These are phyloP conservation scores for Actinernus sp. DNA, from an alignment of 92 coral and sea anemone species.

Conservation along the genomic window DNA sequence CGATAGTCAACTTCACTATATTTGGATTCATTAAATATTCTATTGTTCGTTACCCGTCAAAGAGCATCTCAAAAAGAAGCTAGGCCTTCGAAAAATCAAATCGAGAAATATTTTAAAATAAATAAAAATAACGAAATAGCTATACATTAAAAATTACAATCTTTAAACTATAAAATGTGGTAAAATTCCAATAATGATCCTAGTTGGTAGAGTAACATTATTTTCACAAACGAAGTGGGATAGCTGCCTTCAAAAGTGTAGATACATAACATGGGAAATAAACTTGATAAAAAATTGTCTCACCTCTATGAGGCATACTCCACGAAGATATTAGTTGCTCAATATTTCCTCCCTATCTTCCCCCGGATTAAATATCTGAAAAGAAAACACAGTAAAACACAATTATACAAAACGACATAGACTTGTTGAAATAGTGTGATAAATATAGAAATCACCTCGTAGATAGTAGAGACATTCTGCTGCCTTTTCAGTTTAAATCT, in stretches of 20 bases:
- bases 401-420: no score
- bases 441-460: not conserved
- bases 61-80: not conserved
- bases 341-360: slow-evolving; percentile 45
- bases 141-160: no score
- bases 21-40: slow-evolving; percentile 26
- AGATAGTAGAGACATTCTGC: not conserved
- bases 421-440: not conserved
- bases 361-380: slow-evolving; percentile 43
- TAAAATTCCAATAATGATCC: no score
- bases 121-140: no score
- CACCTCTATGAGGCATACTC: slow-evolving; percentile 94
- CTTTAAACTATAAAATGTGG: no score
- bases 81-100: not conserved
- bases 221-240: no score
- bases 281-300: no score
- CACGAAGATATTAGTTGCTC: slow-evolving; percentile 52
- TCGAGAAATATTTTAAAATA: no score
- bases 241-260: slow-evolving; percentile 18
- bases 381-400: slow-evolving; percentile 2
- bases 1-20: slow-evolving; percentile 7
- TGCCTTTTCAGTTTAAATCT: not conserved
- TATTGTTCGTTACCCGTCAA: slow-evolving; percentile 35
- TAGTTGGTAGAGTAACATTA: no score
- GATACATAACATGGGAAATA: no score